A percentile compares a stretch with the other conserved stretches of the same genome.
These are phyloP conservation scores for Eublepharis macularius DNA, from an alignment of 2,113 vertebrate genomes.

Conservation along the genomic window DNA sequence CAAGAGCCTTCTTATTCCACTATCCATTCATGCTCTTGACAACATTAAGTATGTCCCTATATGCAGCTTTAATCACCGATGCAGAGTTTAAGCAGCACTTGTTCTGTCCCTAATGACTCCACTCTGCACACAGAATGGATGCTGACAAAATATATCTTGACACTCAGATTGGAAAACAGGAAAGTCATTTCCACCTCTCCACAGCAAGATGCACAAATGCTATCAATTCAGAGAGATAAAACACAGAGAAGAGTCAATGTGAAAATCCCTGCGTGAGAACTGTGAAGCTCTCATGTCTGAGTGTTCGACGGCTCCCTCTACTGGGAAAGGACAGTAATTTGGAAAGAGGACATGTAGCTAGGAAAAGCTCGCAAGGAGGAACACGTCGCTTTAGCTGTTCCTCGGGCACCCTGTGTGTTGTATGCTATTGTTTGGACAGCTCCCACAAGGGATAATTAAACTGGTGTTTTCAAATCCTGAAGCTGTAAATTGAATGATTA, in stretches of 20 bases:
- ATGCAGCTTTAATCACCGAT: conserved; percentile 41
- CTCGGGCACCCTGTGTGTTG: not conserved
- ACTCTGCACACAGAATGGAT: conserved; percentile 47
- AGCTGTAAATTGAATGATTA: not conserved
- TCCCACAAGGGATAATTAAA: not conserved
- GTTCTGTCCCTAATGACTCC: conserved; percentile 38
- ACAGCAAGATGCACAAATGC: not conserved
- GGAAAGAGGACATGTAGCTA: not conserved
- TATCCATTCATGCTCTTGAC: not conserved
- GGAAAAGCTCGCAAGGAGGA: not conserved
- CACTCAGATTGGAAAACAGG: not conserved
- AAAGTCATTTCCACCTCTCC: not conserved
- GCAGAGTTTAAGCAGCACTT: conserved; percentile 42
- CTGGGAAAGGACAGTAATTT: not conserved
- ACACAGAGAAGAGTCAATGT: accelerated
- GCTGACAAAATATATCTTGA: conserved; percentile 67
- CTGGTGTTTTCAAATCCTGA: not conserved
- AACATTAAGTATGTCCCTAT: conserved; percentile 10
- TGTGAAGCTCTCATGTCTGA: accelerated
- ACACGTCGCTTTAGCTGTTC: not conserved
- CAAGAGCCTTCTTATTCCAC: not conserved
- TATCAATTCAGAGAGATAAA: not conserved
- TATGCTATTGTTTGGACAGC: not conserved
- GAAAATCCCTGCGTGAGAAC: accelerated
- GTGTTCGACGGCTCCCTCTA: not conserved